Evolutionary conservation across 2,113 vertebrate species (phyloP).

Genomic region (Chrysemys picta): DNA sequence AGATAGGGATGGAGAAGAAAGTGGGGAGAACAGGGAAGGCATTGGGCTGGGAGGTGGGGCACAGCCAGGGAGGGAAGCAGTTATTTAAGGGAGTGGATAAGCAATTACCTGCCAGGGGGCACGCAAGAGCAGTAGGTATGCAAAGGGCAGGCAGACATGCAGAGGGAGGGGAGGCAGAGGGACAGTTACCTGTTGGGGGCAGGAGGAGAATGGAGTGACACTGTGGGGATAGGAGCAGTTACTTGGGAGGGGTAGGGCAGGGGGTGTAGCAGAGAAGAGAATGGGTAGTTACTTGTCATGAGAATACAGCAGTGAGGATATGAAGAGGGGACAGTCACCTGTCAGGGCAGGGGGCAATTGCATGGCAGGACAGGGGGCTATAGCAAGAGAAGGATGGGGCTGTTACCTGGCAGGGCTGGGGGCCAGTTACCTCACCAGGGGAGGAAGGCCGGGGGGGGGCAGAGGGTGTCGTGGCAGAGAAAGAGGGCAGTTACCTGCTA

Average conservation of each 20-base stretch:
- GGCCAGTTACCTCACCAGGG: not conserved
- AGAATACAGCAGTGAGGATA: not conserved
- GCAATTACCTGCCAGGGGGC: not conserved
- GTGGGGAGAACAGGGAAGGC: not conserved
- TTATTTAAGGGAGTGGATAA: not conserved
- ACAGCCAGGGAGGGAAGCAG: not conserved
- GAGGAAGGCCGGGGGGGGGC: not conserved
- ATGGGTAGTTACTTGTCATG: not conserved
- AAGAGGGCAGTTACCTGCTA: not conserved
- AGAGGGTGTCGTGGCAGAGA: not conserved
- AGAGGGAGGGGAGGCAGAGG: not conserved
- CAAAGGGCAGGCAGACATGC: not conserved
- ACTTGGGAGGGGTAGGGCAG: not conserved
- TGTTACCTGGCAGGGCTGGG: not conserved
- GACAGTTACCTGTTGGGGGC: not conserved
- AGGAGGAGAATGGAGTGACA: not conserved
- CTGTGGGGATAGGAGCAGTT: not conserved
- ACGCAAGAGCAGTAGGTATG: not conserved
- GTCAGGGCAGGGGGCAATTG: not conserved
- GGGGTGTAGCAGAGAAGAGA: not conserved
- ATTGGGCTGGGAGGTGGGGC: too few species aligned
- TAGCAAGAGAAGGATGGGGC: not conserved
- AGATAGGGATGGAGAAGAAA: not conserved
- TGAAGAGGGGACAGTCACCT: not conserved
- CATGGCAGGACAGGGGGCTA: rapidly evolving